Conservation (phyloP, 2,888 invertebrate genomes). For the Pteria penguin region DNA sequence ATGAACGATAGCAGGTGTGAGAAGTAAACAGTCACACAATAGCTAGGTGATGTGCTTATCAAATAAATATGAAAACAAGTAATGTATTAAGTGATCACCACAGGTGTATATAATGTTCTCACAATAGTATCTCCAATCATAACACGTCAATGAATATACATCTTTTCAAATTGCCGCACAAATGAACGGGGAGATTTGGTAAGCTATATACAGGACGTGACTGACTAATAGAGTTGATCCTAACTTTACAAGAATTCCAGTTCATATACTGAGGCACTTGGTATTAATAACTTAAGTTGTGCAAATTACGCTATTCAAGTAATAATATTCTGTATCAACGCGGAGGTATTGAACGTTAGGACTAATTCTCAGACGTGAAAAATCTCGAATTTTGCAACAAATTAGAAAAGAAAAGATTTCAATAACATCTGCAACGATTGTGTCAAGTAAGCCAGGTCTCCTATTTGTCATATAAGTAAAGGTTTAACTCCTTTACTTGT, state of each 20-base stretch:
- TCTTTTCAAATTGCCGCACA: slow-evolving; percentile 28
- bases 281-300: slow-evolving; percentile 40
- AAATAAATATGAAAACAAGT: slow-evolving; percentile 52
- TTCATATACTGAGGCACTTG: slow-evolving; percentile 33
- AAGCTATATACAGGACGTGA: slow-evolving; percentile 34
- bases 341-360: slow-evolving; percentile 11
- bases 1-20: slow-evolving; percentile 55
- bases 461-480: not conserved
- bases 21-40: slow-evolving; percentile 58
- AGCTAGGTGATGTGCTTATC: slow-evolving; percentile 55
- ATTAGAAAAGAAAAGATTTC: not conserved
- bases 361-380: slow-evolving; percentile 14
- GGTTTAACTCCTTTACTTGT: not conserved
- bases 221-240: slow-evolving; percentile 32
- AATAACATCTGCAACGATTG: not conserved
- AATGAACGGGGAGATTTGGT: slow-evolving; percentile 25
- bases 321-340: slow-evolving; percentile 27
- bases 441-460: not conserved
- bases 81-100: slow-evolving; percentile 40
- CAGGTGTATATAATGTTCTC: slow-evolving; percentile 40
- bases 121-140: slow-evolving; percentile 54
- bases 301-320: slow-evolving; percentile 23
- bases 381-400: not conserved
- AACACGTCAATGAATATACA: slow-evolving; percentile 43
- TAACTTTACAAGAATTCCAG: slow-evolving; percentile 43